Base-by-base conservation (phyloP, 2,113 vertebrate species). In the Rhineura floridana region DNA sequence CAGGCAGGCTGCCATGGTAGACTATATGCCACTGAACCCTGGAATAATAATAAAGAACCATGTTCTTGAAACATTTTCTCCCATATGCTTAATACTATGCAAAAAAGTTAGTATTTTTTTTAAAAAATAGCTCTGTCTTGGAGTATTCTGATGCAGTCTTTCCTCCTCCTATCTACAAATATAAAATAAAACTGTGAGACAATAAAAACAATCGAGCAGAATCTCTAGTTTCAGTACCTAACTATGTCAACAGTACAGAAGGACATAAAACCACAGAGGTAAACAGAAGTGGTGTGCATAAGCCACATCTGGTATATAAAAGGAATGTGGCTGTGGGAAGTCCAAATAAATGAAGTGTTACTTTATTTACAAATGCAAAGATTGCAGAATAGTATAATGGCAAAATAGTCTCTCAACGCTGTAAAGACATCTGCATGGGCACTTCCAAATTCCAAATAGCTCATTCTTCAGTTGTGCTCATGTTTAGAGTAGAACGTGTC, bases 311-410 rank as follows among this genome's bases (percentile, higher is more conserved):
- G 39, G 21, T 44, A 62, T 11, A 81, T 59, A 59, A 82, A 39
- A 65, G 25, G 81, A 67, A 82, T 65, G 33, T 82, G 42, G 39
- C 62, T 67, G 42, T 46, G 62, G 81, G 23, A 82, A 67, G 62
- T 70, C 75, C 46, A 80, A 70, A 42, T 55, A 69, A 82, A 82
- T 82, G 25, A 82, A 28, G 81, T 46, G 81, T 65, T 79, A 50
- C n/a, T 69, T 55, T 87, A 70, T 70, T 21, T 80, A 36, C 63
- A 87, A 80, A 80, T 80, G 36, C 50, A 50, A 28, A 80, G 62
- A 65, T 28, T 52, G 48, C 63, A 44, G n/a, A 52, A 55, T 11
- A 70, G 9, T 25, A 48, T 65, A 44, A 80, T 44, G 19, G 9
- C 36, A 46, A 59, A 80, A 69, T 44, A 36, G 42, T 39, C 8